Evolutionary conservation across 2,888 invertebrate species (phyloP).

Genomic region (Nomada ruficornis): DNA sequence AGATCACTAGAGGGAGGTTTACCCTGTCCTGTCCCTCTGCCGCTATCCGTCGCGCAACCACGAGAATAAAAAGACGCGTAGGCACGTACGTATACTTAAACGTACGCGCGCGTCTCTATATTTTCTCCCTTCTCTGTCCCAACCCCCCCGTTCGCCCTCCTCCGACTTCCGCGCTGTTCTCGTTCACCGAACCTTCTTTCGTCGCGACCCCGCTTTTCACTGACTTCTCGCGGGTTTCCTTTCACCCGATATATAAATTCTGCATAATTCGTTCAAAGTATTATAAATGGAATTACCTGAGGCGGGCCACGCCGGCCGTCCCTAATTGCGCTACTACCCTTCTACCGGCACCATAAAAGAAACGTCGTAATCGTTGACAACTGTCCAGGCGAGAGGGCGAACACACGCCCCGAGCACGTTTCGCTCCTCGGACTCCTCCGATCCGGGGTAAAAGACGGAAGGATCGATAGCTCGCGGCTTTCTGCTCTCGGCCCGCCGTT

Average conservation of each 20-base stretch:
- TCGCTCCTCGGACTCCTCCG: neutral
- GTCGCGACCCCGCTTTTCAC: conserved; percentile 12
- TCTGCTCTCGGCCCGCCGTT: conserved; percentile 18
- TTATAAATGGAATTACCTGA: conserved; percentile 34
- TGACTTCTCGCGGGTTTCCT: conserved; percentile 17
- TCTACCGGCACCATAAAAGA: too few species aligned
- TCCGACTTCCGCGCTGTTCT: neutral
- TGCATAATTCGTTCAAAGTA: neutral
- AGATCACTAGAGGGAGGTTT: conserved; percentile 78
- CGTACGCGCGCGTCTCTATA: conserved; percentile 23
- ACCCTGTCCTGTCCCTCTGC: conserved; percentile 69
- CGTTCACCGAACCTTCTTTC: conserved; percentile 20
- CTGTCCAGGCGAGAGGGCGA: neutral
- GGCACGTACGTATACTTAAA: conserved; percentile 64
- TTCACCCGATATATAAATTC: conserved; percentile 15
- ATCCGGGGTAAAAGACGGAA: neutral
- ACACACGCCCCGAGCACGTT: neutral
- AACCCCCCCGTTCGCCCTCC: neutral
- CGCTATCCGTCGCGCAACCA: conserved; percentile 63
- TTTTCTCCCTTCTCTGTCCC: neutral
- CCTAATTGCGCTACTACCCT: neutral
- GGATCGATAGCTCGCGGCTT: conserved; percentile 43
- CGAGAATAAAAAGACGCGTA: conserved; percentile 71
- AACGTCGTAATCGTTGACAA: neutral
- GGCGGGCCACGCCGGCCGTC: neutral